A percentile compares a stretch with the other conserved stretches of the same genome.
phyloP scores from a whole-genome alignment of 2,113 vertebrate species.

The Gnathonemus longibarbis region DNA sequence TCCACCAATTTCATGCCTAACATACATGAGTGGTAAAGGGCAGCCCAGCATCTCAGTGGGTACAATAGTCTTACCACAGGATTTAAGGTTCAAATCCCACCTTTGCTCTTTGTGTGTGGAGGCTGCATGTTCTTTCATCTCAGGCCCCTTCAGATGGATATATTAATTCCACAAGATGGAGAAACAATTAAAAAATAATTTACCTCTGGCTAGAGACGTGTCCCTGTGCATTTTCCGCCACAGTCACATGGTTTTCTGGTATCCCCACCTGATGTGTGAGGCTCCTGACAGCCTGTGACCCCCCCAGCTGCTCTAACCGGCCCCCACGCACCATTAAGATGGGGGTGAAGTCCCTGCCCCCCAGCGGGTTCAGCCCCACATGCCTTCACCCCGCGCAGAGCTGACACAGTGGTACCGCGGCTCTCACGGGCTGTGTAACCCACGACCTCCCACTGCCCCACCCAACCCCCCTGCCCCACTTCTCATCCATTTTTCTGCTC shows the following conservation, averaged over 20 bases:
- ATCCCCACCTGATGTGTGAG: neutral
- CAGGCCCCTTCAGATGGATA: neutral
- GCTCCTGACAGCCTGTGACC: neutral
- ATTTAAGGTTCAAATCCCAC: neutral
- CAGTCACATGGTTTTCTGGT: neutral
- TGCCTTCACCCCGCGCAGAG: neutral
- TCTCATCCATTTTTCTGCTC: slow-evolving; percentile 52
- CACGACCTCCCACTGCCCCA: too few relatives aligned
- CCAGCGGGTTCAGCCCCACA: neutral
- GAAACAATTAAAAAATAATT: neutral
- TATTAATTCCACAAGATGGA: neutral
- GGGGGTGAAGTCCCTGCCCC: neutral
- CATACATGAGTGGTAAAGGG: neutral
- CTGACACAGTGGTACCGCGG: neutral
- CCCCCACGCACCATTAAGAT: neutral
- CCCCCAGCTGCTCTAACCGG: neutral
- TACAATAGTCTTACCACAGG: neutral
- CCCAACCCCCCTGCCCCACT: slow-evolving; percentile 37
- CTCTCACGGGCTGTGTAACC: neutral
- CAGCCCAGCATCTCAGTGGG: neutral
- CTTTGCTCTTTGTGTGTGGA: neutral
- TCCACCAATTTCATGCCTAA: neutral
- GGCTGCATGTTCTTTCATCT: neutral
- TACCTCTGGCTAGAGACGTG: neutral
- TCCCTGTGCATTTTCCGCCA: neutral